Evolutionary conservation across 2,797 vertebrate genomes (phyloP).

Genomic region (Thripadectes ignobilis): DNA sequence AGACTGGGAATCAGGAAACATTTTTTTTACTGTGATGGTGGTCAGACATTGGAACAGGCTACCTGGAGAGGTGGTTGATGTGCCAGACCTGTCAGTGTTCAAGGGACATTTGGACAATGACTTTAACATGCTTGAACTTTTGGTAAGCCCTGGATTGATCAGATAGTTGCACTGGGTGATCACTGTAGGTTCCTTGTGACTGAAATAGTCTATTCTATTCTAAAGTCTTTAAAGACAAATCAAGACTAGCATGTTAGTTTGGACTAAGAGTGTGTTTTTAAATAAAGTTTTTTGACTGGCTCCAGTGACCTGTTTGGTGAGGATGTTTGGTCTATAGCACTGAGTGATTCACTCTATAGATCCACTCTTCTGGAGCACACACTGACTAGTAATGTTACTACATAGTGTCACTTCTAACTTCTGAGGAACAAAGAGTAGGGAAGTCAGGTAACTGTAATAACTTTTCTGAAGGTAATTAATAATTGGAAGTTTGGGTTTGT

Average conservation of each 20-base stretch:
- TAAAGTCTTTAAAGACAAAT: neutral
- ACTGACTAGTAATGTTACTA: neutral
- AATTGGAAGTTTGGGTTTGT: accelerated
- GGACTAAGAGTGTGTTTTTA: neutral
- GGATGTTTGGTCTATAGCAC: neutral
- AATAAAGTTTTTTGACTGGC: neutral
- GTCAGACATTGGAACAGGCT: neutral
- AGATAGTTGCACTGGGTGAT: neutral
- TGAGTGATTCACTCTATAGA: neutral
- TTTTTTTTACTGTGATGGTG: neutral
- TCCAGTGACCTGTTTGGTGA: neutral
- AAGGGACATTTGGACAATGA: accelerated
- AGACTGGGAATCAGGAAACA: accelerated
- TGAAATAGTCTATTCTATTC: neutral
- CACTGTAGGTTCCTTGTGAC: neutral
- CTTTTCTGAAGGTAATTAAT: neutral
- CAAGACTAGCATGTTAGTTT: neutral
- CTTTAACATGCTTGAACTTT: neutral
- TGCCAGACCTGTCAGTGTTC: neutral
- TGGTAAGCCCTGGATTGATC: neutral
- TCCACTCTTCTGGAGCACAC: neutral
- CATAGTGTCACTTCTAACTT: neutral
- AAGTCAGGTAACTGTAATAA: neutral
- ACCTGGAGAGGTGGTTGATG: neutral
- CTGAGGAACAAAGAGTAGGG: neutral